Percentiles rank a stretch among this genome's conserved stretches.
phyloP scores from a whole-genome alignment of 2,113 vertebrate species.

The Argyrosomus japonicus region DNA sequence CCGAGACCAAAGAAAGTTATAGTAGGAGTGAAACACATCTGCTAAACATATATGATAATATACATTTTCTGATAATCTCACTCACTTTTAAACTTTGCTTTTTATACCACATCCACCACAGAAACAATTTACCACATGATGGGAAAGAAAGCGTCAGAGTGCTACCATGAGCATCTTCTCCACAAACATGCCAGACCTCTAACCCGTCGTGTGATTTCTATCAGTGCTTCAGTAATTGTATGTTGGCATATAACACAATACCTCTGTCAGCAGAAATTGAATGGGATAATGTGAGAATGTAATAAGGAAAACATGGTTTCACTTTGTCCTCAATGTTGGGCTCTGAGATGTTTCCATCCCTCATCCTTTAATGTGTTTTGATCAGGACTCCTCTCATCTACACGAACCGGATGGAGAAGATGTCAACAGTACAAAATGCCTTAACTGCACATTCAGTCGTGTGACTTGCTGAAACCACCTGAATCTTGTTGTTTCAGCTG shows the following conservation, averaged over 20 bases:
- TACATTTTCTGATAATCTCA: conserved; percentile 2
- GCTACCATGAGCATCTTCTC: conserved; percentile 3
- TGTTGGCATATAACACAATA: conserved; percentile 13
- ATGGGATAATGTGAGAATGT: conserved; percentile 17
- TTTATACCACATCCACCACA: conserved; percentile 10
- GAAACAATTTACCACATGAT: conserved; percentile 13
- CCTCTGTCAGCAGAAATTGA: conserved; percentile 23
- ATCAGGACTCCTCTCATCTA: conserved; percentile 8
- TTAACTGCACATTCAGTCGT: not conserved
- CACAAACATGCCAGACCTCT: conserved; percentile 31
- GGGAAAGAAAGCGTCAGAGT: conserved; percentile 17
- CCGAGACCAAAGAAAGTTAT: not conserved
- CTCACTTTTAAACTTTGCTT: conserved; percentile 4
- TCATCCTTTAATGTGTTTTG: conserved; percentile 34
- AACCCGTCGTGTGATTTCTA: conserved; percentile 21
- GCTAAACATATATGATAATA: conserved; percentile 12
- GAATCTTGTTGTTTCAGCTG: conserved; percentile 48
- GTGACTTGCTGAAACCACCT: not conserved
- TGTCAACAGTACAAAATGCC: conserved; percentile 1
- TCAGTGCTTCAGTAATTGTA: conserved; percentile 37
- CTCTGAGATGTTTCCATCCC: conserved; percentile 17
- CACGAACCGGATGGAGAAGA: not conserved
- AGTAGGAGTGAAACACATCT: conserved; percentile 16
- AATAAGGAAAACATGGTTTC: conserved; percentile 42
- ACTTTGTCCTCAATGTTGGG: conserved; percentile 40